Percentiles rank a stretch among this genome's conserved stretches.
Evolutionary conservation across 2,797 vertebrate genomes (phyloP).

Genomic region (Gallinago nigripennis): DNA sequence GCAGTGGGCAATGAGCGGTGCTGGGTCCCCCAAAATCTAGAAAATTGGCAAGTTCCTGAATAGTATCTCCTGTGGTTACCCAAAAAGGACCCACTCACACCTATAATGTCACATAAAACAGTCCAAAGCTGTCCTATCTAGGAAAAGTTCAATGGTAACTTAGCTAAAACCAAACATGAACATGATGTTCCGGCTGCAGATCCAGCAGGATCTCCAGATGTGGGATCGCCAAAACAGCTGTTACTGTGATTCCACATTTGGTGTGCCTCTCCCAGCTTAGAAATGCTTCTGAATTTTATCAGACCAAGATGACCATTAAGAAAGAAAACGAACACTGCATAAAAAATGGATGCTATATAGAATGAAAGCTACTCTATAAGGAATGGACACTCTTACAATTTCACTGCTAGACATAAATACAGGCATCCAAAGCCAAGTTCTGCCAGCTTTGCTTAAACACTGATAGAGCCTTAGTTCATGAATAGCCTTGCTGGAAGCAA

Average conservation of each 20-base stretch:
- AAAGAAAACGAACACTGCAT: background rate
- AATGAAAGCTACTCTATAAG: background rate
- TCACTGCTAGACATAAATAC: background rate
- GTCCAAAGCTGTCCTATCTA: background rate
- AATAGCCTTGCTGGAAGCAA: background rate
- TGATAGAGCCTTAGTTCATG: background rate
- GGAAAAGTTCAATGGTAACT: background rate
- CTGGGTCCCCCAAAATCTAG: background rate
- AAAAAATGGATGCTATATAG: background rate
- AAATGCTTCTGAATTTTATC: background rate
- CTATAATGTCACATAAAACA: background rate
- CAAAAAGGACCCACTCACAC: background rate
- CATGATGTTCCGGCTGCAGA: background rate
- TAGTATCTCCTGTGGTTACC: background rate
- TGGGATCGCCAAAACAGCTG: background rate
- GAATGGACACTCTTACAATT: background rate
- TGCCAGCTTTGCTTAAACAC: background rate
- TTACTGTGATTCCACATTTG: background rate
- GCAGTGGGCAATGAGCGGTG: background rate
- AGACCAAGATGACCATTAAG: background rate
- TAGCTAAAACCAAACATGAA: background rate
- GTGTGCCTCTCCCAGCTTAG: background rate
- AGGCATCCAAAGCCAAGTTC: background rate
- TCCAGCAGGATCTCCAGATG: background rate
- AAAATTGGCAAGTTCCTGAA: background rate